Evolutionary conservation across 2,113 vertebrate genomes (phyloP), one percentile per base, ranked within the genome.

Genomic region (Aspiorhynchus laticeps): DNA sequence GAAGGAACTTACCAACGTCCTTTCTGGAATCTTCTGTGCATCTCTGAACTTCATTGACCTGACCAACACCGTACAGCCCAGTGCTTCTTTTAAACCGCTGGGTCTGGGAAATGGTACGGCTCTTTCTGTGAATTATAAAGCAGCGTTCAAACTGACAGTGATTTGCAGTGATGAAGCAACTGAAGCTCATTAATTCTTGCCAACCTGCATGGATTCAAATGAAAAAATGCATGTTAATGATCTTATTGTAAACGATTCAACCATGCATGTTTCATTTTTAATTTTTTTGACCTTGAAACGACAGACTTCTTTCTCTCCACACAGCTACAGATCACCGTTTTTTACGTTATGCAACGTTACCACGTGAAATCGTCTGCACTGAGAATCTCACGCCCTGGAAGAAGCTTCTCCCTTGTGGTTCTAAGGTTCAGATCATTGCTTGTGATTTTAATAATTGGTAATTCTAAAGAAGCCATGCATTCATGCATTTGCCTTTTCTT

Each of bases 331-430:
- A 99, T 67, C 97, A 97, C 87, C 92, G 88, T 7, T 97, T 98
- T 84, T 95, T 99, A 51, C 96, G 98, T 41, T 99, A 99, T 0
- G 97, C 98, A 0, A 96, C 96, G 77, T 93, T 99, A 87, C 98
- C 98, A 0, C 93, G 98, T 76, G 98, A 99, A 92, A 97, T 99
- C 0, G 98, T 99, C 80, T 99, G 98, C 93, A 99, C 98, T 0
- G 98, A 99, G 93, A 99, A 99, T 93, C 95, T 99, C 93, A 99
- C 98, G 0, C 98, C 98, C 0, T 99, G 98, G 98, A 99, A 99
- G 93, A 99, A 99, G 85, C 96, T 99, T 81, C 91, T 99, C 76
- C 97, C 98, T 0, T 99, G 98, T 89, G 97, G 97, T 36, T 98
- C 98, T 51, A 99, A 98, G 96, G 98, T 99, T 26, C 75, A 7